These are phyloP conservation scores for Hucho hucho DNA, from an alignment of 2,113 vertebrate species.

Conservation along the genomic window DNA sequence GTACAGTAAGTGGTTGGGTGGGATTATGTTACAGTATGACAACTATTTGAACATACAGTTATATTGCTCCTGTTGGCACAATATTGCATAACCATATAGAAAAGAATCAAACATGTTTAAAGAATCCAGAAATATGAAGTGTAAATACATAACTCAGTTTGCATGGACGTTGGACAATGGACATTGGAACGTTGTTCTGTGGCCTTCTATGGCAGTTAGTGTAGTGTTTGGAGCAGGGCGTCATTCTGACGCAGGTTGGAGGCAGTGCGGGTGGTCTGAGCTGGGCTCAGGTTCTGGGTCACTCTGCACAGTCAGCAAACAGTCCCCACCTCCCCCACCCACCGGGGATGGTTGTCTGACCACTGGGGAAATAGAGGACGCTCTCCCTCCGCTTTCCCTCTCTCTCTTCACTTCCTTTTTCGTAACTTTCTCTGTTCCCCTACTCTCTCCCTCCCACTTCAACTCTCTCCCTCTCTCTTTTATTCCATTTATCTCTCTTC, in stretches of 20 bases:
- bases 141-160: neutral
- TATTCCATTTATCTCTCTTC: neutral
- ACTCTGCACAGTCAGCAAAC: slow-evolving; percentile 46
- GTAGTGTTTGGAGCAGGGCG: slow-evolving; percentile 11
- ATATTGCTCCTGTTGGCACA: neutral
- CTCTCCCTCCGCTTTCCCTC: slow-evolving; percentile 35
- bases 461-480: neutral
- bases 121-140: neutral
- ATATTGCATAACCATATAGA: no score
- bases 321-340: neutral
- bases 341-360: neutral
- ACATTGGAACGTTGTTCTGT: neutral
- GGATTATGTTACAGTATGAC: neutral
- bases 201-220: slow-evolving; percentile 8
- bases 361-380: neutral
- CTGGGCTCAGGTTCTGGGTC: slow-evolving; percentile 40
- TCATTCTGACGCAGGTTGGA: slow-evolving; percentile 26
- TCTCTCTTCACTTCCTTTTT: neutral
- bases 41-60: neutral
- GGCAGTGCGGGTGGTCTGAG: slow-evolving; percentile 47
- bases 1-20: neutral
- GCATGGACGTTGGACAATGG: neutral
- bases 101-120: no score
- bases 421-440: neutral
- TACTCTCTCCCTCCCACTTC: neutral